These are phyloP conservation scores for Microhierax caerulescens DNA, from an alignment of 2,797 vertebrate genomes.

Conservation along the genomic window DNA sequence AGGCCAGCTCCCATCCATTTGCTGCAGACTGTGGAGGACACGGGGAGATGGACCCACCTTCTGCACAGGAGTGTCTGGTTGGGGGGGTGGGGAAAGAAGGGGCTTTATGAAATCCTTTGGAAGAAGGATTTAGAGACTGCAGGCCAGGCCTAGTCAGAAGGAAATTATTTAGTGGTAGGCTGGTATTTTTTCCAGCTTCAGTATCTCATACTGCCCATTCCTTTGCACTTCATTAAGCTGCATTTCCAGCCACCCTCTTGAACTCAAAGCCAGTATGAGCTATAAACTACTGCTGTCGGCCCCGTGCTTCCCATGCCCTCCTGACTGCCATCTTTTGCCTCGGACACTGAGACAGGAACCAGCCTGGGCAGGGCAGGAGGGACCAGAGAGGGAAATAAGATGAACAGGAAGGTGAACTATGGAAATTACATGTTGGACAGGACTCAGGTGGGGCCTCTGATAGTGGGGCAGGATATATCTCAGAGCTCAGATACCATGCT, in stretches of 20 bases:
- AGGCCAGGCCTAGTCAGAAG: neutral
- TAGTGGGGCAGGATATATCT: neutral
- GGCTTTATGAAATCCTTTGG: neutral
- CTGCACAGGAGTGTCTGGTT: neutral
- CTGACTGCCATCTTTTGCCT: neutral
- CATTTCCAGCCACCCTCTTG: neutral
- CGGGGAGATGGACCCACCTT: accelerated
- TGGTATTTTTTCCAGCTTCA: neutral
- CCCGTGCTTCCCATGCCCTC: neutral
- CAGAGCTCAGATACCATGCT: neutral
- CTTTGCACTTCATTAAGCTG: neutral
- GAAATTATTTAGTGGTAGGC: neutral
- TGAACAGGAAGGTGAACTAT: neutral
- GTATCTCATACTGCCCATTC: neutral
- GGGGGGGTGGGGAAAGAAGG: neutral
- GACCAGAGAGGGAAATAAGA: neutral
- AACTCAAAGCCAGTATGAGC: neutral
- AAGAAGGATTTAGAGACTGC: neutral
- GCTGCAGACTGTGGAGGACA: neutral
- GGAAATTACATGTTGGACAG: neutral
- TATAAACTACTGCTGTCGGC: neutral
- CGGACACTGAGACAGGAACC: neutral
- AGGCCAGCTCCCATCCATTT: neutral
- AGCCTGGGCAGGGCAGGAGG: neutral
- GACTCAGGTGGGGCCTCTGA: neutral